Conservation (phyloP, 2,113 vertebrate genomes). For the Amphiprion percula region DNA sequence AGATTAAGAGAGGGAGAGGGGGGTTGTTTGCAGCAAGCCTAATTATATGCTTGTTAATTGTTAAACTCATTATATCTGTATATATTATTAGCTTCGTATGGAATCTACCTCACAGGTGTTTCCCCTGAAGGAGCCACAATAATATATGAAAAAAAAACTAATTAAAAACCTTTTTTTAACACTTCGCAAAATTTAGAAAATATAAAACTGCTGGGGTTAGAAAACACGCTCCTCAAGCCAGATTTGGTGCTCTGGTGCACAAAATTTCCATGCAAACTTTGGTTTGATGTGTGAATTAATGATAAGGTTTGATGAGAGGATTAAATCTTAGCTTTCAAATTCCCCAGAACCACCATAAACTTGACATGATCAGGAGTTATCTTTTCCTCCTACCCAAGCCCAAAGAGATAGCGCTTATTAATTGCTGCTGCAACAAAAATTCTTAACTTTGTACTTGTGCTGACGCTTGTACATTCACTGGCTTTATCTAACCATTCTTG, state of each 20-base stretch:
- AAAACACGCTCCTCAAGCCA: constrained; percentile 16
- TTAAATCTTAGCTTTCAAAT: constrained; percentile 47
- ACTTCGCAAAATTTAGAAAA: constrained; percentile 23
- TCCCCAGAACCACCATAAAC: constrained; percentile 41
- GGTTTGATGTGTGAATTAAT: constrained; percentile 26
- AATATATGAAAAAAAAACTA: constrained; percentile 26
- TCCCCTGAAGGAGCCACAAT: constrained; percentile 15
- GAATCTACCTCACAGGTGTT: constrained; percentile 43
- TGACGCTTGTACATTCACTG: constrained; percentile 65
- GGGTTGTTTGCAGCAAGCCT: constrained; percentile 10
- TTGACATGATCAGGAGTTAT: constrained; percentile 40
- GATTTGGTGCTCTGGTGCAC: constrained; percentile 5
- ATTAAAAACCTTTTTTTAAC: constrained; percentile 16
- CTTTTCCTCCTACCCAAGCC: constrained; percentile 37
- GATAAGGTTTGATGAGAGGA: constrained; percentile 45
- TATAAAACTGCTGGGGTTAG: constrained; percentile 19
- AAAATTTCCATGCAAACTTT: constrained; percentile 17
- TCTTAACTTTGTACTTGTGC: constrained; percentile 61
- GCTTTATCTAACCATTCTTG: constrained; percentile 47
- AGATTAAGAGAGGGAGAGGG: neutral
- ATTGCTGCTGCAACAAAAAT: constrained; percentile 59
- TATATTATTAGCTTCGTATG: constrained; percentile 49
- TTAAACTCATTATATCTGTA: constrained; percentile 42
- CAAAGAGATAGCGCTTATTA: constrained; percentile 46
- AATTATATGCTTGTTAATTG: constrained; percentile 49